Conservation (phyloP, 2,113 vertebrate species). For the Lophura nycthemera region DNA sequence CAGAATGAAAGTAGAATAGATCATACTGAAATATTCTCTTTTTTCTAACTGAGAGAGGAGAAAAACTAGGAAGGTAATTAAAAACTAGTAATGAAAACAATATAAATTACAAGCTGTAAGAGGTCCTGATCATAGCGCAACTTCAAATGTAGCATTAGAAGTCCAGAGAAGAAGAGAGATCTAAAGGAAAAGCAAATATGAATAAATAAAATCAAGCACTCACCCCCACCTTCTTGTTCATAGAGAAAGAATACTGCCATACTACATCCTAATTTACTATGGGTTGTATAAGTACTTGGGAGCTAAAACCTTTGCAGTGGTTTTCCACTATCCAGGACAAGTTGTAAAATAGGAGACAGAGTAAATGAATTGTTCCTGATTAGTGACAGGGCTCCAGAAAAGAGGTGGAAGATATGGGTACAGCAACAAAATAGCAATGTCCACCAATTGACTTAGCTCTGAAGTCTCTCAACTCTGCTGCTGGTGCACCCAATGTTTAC, state of each 20-base stretch:
- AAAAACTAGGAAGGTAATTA: conserved; percentile 9
- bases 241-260: not conserved
- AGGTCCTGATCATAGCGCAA: not conserved
- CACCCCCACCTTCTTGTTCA: not conserved
- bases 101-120: not conserved
- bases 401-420: not conserved
- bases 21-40: conserved; percentile 15
- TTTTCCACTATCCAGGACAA: not conserved
- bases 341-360: not conserved
- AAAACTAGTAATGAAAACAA: not conserved
- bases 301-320: not conserved
- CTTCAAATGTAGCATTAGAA: not conserved
- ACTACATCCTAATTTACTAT: not conserved
- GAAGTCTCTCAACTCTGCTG: not conserved
- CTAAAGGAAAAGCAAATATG: not conserved
- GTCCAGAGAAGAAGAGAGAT: not conserved
- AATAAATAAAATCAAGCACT: conserved; percentile 7
- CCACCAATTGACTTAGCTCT: not conserved
- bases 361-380: not conserved
- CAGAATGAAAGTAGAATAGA: not conserved
- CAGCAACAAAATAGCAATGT: not conserved
- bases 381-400: not conserved
- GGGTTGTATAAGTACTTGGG: not conserved
- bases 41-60: not conserved
- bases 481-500: not conserved